phyloP scores from a whole-genome alignment of 2,113 vertebrate genomes.

The Hippopotamus amphibius region DNA sequence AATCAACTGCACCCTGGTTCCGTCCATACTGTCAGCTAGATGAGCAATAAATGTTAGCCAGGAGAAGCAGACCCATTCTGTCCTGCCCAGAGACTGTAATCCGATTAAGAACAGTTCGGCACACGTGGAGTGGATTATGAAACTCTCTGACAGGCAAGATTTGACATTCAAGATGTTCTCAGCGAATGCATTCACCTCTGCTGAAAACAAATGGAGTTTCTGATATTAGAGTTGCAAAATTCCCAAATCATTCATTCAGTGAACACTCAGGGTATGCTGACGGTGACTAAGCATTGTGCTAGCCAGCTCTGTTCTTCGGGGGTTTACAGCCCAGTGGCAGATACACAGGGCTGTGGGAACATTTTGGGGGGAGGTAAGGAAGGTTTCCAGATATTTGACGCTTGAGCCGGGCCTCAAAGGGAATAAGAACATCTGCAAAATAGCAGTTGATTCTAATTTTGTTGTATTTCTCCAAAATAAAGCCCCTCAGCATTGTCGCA shows the following conservation, averaged over 20 bases:
- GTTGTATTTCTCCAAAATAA: background rate
- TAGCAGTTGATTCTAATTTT: constrained; percentile 27
- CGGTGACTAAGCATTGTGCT: background rate
- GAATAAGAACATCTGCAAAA: constrained; percentile 22
- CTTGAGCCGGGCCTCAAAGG: constrained; percentile 5
- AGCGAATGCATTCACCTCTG: constrained; percentile 38
- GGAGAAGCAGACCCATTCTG: constrained; percentile 34
- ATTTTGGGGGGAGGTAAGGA: background rate
- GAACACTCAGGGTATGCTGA: background rate
- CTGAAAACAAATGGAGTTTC: constrained; percentile 67
- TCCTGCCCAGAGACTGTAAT: constrained; percentile 57
- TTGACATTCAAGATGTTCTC: constrained; percentile 62
- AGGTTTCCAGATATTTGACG: background rate
- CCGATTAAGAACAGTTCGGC: constrained; percentile 65
- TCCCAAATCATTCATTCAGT: background rate
- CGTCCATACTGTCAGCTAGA: background rate
- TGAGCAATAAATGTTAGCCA: constrained; percentile 23
- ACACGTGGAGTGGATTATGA: constrained; percentile 52
- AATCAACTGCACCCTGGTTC: constrained; percentile 36
- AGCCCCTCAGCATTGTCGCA: background rate
- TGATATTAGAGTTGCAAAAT: constrained; percentile 48
- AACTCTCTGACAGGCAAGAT: constrained; percentile 52
- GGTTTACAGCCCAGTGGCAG: background rate
- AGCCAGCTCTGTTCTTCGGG: background rate
- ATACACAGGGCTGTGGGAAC: background rate